Evolutionary conservation across 1,140 invertebrate species (phyloP).

Genomic region (Arctopsyche grandis): DNA sequence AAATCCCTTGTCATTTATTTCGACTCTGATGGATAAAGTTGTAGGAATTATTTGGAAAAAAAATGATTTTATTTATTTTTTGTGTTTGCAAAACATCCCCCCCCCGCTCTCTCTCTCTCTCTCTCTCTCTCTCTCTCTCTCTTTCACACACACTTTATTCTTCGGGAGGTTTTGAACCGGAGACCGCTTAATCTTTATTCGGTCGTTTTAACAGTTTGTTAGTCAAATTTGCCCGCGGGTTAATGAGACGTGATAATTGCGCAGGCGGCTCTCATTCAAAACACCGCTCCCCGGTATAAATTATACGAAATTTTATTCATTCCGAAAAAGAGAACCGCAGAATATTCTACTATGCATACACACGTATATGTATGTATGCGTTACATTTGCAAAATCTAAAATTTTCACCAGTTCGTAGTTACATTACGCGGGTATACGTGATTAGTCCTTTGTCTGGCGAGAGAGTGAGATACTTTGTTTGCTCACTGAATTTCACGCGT

Average conservation of each 20-base stretch:
- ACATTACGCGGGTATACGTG: neutral
- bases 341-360: neutral
- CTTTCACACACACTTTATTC: too few species aligned
- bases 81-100: too few species aligned
- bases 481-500: neutral
- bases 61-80: too few species aligned
- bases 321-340: neutral
- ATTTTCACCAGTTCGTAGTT: neutral
- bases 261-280: conserved; percentile 22
- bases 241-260: conserved; percentile 29
- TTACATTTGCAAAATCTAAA: neutral
- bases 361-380: neutral
- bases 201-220: conserved; percentile 29
- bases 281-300: conserved; percentile 11
- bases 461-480: neutral
- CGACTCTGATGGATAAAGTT: too few species aligned
- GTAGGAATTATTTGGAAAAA: too few species aligned
- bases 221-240: conserved; percentile 24
- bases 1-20: too few species aligned
- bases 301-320: conserved; percentile 6
- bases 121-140: too few species aligned
- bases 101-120: too few species aligned
- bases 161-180: neutral
- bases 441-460: neutral
- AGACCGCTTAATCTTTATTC: conserved; percentile 20